Evolutionary conservation across 1,140 invertebrate genomes (phyloP).

Genomic region (Calephelis nemesis): DNA sequence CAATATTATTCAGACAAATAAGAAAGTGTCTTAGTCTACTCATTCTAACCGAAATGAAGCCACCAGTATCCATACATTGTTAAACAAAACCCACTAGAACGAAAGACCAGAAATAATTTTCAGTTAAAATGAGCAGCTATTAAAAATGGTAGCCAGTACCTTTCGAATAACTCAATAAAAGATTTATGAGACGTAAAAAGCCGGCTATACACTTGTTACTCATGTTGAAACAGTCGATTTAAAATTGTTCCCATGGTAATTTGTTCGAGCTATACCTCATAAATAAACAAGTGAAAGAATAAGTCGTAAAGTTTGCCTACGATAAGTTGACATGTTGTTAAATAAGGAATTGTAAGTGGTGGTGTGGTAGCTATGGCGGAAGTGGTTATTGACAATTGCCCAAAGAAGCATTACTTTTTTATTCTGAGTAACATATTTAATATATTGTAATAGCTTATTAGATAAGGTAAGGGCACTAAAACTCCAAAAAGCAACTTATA

Average conservation of each 20-base stretch:
- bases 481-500: no score
- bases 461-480: not conserved
- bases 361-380: slow-evolving; percentile 13
- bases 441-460: not conserved
- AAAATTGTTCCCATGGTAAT: slow-evolving; percentile 9
- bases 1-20: no score
- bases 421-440: not conserved
- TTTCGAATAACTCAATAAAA: slow-evolving; percentile 15
- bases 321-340: slow-evolving; percentile 29
- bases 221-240: slow-evolving; percentile 18
- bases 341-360: slow-evolving; percentile 19
- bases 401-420: not conserved
- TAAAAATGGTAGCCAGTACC: slow-evolving; percentile 16
- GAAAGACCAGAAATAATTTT: not conserved
- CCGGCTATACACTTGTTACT: slow-evolving; percentile 18
- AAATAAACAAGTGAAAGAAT: slow-evolving; percentile 25
- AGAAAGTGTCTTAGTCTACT: no score
- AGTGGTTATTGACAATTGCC: slow-evolving; percentile 8
- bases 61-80: no score
- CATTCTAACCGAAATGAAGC: no score
- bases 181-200: slow-evolving; percentile 20
- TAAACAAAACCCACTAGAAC: not conserved
- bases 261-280: not conserved
- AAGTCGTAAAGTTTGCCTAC: slow-evolving; percentile 26
- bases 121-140: slow-evolving; percentile 16